phyloP scores from a whole-genome alignment of 2,113 vertebrate species.

The Numida meleagris region DNA sequence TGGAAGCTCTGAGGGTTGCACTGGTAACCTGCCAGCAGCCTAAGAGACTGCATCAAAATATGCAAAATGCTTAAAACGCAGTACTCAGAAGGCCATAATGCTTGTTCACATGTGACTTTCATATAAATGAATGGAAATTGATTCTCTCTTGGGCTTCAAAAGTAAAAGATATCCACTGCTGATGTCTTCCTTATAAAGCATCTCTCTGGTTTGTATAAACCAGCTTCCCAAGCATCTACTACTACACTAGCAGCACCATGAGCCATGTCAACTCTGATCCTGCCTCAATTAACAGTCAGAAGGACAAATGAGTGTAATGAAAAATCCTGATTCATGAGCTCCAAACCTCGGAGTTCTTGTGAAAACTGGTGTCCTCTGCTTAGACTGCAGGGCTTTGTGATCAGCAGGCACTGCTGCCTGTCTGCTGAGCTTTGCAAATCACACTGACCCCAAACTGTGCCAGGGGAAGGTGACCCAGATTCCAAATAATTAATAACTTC shows the following conservation, averaged over 20 bases:
- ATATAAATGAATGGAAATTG: background rate
- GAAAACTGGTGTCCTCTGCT: background rate
- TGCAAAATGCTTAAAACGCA: background rate
- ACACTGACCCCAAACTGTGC: background rate
- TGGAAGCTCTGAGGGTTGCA: background rate
- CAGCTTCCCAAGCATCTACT: background rate
- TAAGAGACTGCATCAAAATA: background rate
- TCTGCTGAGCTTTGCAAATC: background rate
- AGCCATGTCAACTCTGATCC: background rate
- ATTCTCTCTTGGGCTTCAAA: background rate
- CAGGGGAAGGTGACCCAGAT: background rate
- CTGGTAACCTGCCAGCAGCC: background rate
- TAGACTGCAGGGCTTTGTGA: background rate
- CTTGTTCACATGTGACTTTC: background rate
- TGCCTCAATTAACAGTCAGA: background rate
- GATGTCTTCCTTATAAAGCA: background rate
- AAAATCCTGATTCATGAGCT: background rate
- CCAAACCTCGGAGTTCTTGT: background rate
- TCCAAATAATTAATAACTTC: background rate
- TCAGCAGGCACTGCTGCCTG: background rate
- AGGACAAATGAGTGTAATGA: background rate
- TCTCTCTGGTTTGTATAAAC: background rate
- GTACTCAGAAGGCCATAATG: background rate
- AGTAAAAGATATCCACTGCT: background rate
- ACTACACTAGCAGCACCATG: background rate